These are phyloP conservation scores for Scolopax bukidnonensis DNA, from an alignment of 2,797 vertebrate genomes.

Conservation along the genomic window DNA sequence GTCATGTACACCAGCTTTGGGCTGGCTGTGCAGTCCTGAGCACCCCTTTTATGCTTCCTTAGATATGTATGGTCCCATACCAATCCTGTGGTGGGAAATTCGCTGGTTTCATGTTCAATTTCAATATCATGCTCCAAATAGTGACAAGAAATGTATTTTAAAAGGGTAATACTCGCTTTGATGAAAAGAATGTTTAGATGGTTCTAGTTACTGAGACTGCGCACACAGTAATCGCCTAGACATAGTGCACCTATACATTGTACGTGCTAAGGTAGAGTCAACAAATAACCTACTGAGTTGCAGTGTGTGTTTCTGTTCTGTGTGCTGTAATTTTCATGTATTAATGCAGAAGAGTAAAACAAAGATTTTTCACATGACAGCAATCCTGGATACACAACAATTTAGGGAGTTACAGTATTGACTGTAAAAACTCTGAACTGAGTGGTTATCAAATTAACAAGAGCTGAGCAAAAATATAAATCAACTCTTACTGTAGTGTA, in stretches of 20 bases:
- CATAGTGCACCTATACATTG: background rate
- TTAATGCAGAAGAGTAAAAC: background rate
- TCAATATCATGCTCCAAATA: background rate
- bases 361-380: slow-evolving; percentile 21
- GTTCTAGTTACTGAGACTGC: background rate
- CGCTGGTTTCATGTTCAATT: background rate
- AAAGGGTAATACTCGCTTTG: background rate
- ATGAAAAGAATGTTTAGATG: background rate
- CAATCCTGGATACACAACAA: background rate
- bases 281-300: background rate
- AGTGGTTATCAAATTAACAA: slow-evolving; percentile 48
- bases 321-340: background rate
- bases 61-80: background rate
- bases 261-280: background rate
- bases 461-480: slow-evolving; percentile 52
- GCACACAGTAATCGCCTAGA: background rate
- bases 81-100: background rate
- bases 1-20: background rate
- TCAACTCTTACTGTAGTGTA: slow-evolving; percentile 26
- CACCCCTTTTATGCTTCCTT: too few species aligned
- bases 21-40: background rate
- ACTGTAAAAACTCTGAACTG: background rate
- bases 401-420: background rate
- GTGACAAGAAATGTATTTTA: background rate
- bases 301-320: background rate